Evolutionary conservation across 2,888 invertebrate species (phyloP).

Genomic region (Pinctada fucata): DNA sequence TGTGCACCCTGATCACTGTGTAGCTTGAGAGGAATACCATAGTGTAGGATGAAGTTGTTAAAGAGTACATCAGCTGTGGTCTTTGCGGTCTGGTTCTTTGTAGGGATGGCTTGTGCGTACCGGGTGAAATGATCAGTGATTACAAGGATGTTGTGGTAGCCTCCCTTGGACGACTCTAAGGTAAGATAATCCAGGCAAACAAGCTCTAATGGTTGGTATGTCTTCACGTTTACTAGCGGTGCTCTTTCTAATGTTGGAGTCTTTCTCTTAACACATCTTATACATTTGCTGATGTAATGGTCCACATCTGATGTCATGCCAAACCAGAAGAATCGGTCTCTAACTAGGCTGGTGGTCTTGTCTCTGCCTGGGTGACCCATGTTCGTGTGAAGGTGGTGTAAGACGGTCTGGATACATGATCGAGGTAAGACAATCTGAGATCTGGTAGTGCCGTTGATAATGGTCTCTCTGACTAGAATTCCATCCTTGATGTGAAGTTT

Average conservation of each 20-base stretch:
- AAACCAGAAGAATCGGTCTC: too few relatives aligned
- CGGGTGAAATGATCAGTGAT: neutral
- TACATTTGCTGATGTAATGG: neutral
- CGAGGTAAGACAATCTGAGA: neutral
- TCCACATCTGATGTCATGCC: conserved; percentile 2
- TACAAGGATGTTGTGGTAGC: neutral
- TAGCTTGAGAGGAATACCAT: neutral
- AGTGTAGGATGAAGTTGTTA: neutral
- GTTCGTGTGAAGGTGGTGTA: too few relatives aligned
- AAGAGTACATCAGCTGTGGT: neutral
- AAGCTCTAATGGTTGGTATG: neutral
- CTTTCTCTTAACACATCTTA: neutral
- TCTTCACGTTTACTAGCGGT: neutral
- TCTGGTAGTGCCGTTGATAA: neutral
- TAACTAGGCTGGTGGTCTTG: too few relatives aligned
- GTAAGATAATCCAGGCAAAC: conserved; percentile 6
- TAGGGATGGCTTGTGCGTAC: neutral
- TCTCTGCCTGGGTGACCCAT: too few relatives aligned
- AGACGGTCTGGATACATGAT: too few relatives aligned
- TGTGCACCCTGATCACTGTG: too few relatives aligned
- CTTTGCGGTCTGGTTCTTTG: neutral
- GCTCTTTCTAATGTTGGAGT: neutral
- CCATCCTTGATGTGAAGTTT: neutral
- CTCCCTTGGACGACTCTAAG: neutral
- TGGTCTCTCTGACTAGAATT: neutral